A percentile compares a stretch with the other conserved stretches of the same genome.
phyloP scores from a whole-genome alignment of 2,797 vertebrate genomes.

The Catostomus latipinnis region DNA sequence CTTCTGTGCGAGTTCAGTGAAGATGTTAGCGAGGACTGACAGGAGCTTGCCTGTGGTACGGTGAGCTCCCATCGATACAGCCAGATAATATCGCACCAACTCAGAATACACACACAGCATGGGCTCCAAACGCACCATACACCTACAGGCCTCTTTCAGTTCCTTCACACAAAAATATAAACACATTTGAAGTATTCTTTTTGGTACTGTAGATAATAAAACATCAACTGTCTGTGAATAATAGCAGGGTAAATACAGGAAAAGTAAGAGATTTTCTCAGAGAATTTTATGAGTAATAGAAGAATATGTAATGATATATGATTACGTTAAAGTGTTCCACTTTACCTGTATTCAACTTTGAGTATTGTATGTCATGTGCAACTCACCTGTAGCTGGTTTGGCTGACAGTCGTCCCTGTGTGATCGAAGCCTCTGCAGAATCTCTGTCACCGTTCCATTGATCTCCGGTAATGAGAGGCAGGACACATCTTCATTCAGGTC shows the following conservation, averaged over 20 bases:
- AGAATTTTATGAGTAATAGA: too few species aligned
- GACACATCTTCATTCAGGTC: conserved; percentile 83
- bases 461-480: conserved; percentile 80
- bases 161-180: conserved; percentile 71
- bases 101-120: conserved; percentile 88
- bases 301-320: too few species aligned
- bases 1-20: conserved; percentile 92
- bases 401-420: conserved; percentile 78
- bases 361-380: neutral
- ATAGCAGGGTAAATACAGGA: too few species aligned
- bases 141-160: conserved; percentile 81
- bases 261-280: too few species aligned
- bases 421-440: conserved; percentile 82
- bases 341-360: neutral
- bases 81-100: conserved; percentile 87
- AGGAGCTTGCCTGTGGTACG: conserved; percentile 91
- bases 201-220: too few species aligned
- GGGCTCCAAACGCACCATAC: conserved; percentile 86
- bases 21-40: conserved; percentile 87
- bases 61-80: conserved; percentile 85
- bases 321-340: too few species aligned
- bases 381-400: conserved; percentile 82
- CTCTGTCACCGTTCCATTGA: conserved; percentile 74
- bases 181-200: neutral
- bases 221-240: too few species aligned